These are phyloP conservation scores for Syrista parreyssii DNA, from an alignment of 2,888 invertebrate genomes.

Conservation along the genomic window DNA sequence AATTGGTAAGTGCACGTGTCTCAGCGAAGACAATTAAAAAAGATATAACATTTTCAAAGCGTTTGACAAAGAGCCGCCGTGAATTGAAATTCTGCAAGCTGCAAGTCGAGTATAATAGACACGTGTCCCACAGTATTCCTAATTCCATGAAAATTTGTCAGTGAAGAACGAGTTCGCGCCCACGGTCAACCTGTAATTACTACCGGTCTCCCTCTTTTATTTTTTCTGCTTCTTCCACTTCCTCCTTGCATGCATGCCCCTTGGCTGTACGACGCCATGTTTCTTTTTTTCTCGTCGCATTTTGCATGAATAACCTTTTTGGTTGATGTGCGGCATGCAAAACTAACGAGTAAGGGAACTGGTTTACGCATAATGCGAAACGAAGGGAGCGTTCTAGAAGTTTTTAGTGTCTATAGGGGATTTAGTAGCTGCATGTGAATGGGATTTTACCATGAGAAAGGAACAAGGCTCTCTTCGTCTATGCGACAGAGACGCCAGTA, in stretches of 20 bases:
- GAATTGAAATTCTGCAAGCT: background rate
- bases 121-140: conserved; percentile 36
- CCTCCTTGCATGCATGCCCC: background rate
- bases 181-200: conserved; percentile 11
- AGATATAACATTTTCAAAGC: background rate
- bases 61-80: conserved; percentile 18
- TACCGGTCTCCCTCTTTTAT: conserved; percentile 12
- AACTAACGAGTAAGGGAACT: conserved; percentile 44
- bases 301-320: conserved; percentile 6
- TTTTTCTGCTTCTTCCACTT: background rate
- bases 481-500: background rate
- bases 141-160: conserved; percentile 32
- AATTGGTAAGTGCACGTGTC: background rate
- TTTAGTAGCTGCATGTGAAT: conserved; percentile 21
- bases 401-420: conserved; percentile 6
- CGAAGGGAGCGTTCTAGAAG: conserved; percentile 15
- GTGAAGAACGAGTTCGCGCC: background rate
- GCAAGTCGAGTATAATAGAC: conserved; percentile 30
- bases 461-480: background rate
- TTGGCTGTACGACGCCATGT: background rate
- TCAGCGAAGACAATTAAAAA: background rate
- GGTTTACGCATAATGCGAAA: conserved; percentile 39
- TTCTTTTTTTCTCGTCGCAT: background rate
- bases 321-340: background rate
- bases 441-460: conserved; percentile 46